Percentiles rank a stretch among this genome's conserved stretches.
These are phyloP conservation scores for Ochlodes sylvanus DNA, from an alignment of 2,888 invertebrate genomes.

Conservation along the genomic window DNA sequence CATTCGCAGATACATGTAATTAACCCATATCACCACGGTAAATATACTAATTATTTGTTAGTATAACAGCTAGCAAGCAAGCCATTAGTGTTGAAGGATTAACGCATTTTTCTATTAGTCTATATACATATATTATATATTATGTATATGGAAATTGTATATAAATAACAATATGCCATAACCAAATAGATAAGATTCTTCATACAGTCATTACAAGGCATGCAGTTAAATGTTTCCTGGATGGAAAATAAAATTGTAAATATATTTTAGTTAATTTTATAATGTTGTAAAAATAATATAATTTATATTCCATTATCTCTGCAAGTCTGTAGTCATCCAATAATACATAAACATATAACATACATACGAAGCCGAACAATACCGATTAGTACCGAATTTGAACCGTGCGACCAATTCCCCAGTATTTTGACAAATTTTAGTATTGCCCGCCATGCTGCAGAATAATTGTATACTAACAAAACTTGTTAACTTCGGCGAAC, in stretches of 20 bases:
- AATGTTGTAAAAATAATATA: too few species aligned
- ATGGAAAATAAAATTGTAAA: too few species aligned
- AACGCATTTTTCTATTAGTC: not conserved
- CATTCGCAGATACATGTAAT: too few species aligned
- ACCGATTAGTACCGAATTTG: conserved; percentile 66
- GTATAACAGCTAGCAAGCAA: not conserved
- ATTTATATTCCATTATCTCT: too few species aligned
- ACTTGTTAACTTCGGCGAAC: conserved; percentile 70
- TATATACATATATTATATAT: not conserved
- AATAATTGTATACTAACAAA: conserved; percentile 71
- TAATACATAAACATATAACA: conserved; percentile 5
- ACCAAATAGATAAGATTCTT: not conserved
- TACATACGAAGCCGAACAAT: conserved; percentile 44
- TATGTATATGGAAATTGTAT: too few species aligned
- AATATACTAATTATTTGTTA: not conserved
- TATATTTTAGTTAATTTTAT: too few species aligned
- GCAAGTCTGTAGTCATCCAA: not conserved
- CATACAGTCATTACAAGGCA: not conserved
- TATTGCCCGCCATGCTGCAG: conserved; percentile 41
- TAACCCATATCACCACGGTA: too few species aligned
- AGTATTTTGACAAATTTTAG: conserved; percentile 42
- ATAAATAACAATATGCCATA: too few species aligned
- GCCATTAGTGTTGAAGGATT: not conserved
- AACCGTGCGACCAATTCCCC: conserved; percentile 14
- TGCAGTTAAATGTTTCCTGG: not conserved